Conservation (phyloP, 2,797 vertebrate species). For the Tragelaphus oryx region DNA sequence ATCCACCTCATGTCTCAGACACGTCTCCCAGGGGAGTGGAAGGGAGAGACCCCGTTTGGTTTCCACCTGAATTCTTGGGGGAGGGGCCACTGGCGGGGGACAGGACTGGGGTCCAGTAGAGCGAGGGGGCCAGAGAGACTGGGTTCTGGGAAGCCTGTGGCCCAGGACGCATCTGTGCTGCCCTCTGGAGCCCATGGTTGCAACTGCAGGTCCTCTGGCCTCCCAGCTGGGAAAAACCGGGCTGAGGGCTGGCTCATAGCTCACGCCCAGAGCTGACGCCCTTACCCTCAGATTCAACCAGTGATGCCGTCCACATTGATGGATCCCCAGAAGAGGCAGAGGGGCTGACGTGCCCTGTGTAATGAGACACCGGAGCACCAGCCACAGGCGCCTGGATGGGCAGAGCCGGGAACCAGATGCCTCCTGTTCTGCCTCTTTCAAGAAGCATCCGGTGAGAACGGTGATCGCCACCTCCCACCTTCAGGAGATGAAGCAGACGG, state of each 20-base stretch:
- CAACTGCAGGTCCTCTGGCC: background rate
- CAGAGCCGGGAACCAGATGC: background rate
- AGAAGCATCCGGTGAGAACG: background rate
- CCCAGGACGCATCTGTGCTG: background rate
- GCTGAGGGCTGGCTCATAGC: background rate
- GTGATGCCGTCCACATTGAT: background rate
- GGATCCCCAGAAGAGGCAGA: background rate
- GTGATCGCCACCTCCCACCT: rapidly evolving
- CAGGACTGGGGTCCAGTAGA: background rate
- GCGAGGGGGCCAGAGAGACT: rapidly evolving
- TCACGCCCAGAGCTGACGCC: background rate
- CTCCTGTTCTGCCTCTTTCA: background rate
- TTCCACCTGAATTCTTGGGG: background rate
- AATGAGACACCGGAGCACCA: background rate
- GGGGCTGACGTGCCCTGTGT: background rate
- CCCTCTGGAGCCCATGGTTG: background rate
- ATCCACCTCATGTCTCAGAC: background rate
- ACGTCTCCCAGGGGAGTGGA: rapidly evolving
- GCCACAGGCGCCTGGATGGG: background rate
- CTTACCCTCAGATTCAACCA: background rate
- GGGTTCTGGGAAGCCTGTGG: background rate
- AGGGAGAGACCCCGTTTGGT: background rate
- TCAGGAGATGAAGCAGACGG: background rate
- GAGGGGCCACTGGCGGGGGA: rapidly evolving
- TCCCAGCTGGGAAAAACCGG: rapidly evolving